Evolutionary conservation across 2,113 vertebrate genomes (phyloP).

Genomic region (Propithecus coquereli): DNA sequence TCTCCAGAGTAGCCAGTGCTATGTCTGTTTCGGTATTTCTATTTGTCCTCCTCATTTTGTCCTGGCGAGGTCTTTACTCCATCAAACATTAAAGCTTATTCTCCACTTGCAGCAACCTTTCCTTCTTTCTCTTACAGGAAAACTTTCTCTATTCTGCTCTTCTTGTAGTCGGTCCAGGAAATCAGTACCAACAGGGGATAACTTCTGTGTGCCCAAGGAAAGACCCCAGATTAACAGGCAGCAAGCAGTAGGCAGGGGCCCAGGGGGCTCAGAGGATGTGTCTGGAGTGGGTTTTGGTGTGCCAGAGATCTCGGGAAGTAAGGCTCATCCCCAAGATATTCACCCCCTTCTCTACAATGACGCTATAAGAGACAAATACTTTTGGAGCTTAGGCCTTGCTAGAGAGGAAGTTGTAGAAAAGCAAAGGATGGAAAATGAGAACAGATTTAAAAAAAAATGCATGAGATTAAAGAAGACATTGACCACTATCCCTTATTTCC

Average conservation of each 20-base stretch:
- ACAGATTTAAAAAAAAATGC: neutral
- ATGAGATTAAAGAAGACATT: neutral
- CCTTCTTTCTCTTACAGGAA: neutral
- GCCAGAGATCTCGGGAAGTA: neutral
- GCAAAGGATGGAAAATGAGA: neutral
- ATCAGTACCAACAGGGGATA: neutral
- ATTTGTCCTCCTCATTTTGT: neutral
- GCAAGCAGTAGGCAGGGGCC: neutral
- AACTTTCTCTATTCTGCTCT: neutral
- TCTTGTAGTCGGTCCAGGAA: neutral
- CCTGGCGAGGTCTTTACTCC: neutral
- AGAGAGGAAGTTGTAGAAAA: neutral
- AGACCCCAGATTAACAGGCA: neutral
- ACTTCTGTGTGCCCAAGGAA: neutral
- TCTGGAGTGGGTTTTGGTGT: neutral
- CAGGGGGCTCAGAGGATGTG: neutral
- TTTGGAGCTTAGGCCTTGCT: constrained; percentile 18
- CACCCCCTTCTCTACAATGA: neutral
- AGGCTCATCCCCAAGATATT: no score
- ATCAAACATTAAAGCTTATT: neutral
- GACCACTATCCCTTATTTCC: neutral
- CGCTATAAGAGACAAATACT: neutral
- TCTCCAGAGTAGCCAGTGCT: neutral
- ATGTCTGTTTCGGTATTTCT: neutral
- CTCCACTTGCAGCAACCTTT: neutral